Evolutionary conservation across 1,140 invertebrate genomes (phyloP), one percentile per base, ranked within the genome.

Genomic region (Myzus persicae): DNA sequence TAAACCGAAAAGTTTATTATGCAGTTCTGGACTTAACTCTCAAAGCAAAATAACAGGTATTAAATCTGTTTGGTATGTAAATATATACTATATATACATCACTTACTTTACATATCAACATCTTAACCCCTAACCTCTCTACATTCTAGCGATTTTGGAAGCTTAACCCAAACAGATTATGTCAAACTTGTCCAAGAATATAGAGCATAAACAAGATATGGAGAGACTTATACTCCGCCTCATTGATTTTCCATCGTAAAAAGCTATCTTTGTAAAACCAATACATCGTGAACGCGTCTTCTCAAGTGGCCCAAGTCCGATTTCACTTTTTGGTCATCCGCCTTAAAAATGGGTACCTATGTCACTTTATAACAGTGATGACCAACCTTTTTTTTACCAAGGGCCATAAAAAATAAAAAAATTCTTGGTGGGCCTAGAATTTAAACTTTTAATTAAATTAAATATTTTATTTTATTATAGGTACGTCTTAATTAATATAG

Each of bases 1-100:
- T 42, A 84, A 84, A 84, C 40, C 2, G 22, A 84, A 42, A 42
- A 84, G 8, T 8, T 40, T 84, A 84, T 84, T 84, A 84, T 42
- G 82, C 40, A 42, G 38, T 40, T 40, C 40, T 84, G 2, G 85
- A 46, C 85, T 88, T 88, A 88, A 48, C n/a, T 89, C 6, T 51
- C 87, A 24, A n/a, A 89, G 87, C n/a, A 51, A 89, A 51, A 89
- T 51, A n/a, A 87, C 18, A 87, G 42, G 82, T 84, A 84, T 84
- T 84, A 40, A 84, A 42, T 84, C 42, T n/a, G 84, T 87, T 87
- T 87, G 84, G 4, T 44, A 38, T 87, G 36, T 87, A 87, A 84
- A 84, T 84, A 42, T 26, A 84, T 44, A n/a, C 14, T 76, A n/a
- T 76, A 84, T 20, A 44, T 18, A 87, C 24, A 31, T 87, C 31